Conservation (phyloP, 2,113 vertebrate genomes). For the Seriola quinqueradiata region DNA sequence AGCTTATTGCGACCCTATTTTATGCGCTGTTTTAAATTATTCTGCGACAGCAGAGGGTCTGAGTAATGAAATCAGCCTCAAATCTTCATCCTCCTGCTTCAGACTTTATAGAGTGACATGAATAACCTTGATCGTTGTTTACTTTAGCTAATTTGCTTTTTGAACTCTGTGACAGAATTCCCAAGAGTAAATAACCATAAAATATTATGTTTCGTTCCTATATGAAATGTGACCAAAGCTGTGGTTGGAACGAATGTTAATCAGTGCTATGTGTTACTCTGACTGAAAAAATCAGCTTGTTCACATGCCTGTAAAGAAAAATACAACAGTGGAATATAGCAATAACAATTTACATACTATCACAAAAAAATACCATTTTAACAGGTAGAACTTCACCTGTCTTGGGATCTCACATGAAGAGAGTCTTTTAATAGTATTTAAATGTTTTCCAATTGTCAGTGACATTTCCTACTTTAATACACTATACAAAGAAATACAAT, state of each 20-base stretch:
- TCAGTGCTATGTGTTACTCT: constrained; percentile 38
- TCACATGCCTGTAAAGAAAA: constrained; percentile 1
- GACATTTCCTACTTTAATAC: constrained; percentile 30
- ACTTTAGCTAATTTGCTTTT: constrained; percentile 71
- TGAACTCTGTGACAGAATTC: constrained; percentile 36
- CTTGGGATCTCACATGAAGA: not conserved
- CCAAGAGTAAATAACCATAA: constrained; percentile 57
- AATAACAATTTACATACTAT: not conserved
- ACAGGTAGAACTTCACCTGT: not conserved
- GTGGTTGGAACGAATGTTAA: constrained; percentile 50
- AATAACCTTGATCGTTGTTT: constrained; percentile 72
- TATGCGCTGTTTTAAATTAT: constrained; percentile 60
- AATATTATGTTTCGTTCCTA: constrained; percentile 32
- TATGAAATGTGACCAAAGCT: constrained; percentile 49
- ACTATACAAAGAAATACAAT: constrained; percentile 20
- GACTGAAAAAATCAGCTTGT: constrained; percentile 17
- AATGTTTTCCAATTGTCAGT: constrained; percentile 21
- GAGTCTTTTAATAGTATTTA: not conserved
- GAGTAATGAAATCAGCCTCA: constrained; percentile 59
- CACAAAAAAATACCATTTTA: not conserved
- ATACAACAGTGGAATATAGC: not conserved
- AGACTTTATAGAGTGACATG: constrained; percentile 52
- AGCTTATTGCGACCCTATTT: constrained; percentile 34
- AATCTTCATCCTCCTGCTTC: constrained; percentile 37
- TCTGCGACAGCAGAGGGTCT: constrained; percentile 37